Evolutionary conservation across 2,113 vertebrate genomes (phyloP).

Genomic region (Tiliqua scincoides): DNA sequence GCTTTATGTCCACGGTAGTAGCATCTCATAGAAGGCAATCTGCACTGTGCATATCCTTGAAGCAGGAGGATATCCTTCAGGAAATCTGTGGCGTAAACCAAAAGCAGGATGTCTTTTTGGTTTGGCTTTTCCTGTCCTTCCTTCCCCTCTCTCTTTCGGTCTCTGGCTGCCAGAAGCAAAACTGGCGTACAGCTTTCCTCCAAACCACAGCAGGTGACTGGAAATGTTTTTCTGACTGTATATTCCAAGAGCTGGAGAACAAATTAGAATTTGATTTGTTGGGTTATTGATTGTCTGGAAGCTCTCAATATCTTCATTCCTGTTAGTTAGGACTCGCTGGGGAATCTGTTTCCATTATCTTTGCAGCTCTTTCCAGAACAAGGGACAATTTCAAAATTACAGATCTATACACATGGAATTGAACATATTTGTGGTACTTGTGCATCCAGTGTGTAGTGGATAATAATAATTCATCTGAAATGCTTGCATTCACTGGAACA

Average conservation of each 20-base stretch:
- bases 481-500: not conserved
- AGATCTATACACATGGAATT: not conserved
- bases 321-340: not conserved
- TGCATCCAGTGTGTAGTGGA: not conserved
- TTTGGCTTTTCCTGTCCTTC: not conserved
- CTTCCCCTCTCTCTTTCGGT: not conserved
- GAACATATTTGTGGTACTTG: not conserved
- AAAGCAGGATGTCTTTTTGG: conserved; percentile 36
- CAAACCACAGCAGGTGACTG: conserved; percentile 31
- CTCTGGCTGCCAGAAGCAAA: fast-evolving
- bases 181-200: not conserved
- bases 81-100: conserved; percentile 2
- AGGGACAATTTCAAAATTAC: not conserved
- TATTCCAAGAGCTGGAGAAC: not conserved
- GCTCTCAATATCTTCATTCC: not conserved
- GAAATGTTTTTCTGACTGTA: not conserved
- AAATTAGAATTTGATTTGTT: not conserved
- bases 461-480: not conserved
- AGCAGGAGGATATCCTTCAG: not conserved
- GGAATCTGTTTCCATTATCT: not conserved
- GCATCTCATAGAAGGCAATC: fast-evolving
- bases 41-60: not conserved
- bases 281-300: not conserved
- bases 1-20: not conserved
- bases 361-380: not conserved